Evolutionary conservation across 2,113 vertebrate genomes (phyloP), one percentile per base, ranked within the genome.

Genomic region (Serilophus lunatus): DNA sequence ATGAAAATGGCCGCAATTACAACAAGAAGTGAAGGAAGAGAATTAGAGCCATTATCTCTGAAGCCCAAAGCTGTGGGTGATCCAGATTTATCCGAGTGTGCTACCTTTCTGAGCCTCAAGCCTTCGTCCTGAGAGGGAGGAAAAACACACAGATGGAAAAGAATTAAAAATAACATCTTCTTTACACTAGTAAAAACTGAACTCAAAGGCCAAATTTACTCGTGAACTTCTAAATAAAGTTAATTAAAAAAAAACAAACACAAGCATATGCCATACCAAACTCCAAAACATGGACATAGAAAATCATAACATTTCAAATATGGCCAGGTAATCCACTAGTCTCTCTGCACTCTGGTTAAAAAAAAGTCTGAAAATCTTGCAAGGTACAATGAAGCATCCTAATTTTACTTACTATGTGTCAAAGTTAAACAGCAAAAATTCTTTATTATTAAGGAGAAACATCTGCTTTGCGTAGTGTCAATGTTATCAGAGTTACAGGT

Each of bases 1-100:
- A 99, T 99, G 99, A 99, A 99, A 98, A 99, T 99, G 98, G 99
- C 99, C 97, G 99, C 99, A 98, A 99, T 99, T 95, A 99, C 99
- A 96, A 99, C 99, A 88, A 99, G 98, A 96, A 99, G 99, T 65
- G 99, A 99, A 94, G 99, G 99, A 96, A 99, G 98, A 97, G 99
- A 98, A 97, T 98, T 98, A 95, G 98, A 95, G 96, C 98, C 98
- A 81, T 98, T 98, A 88, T 99, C 99, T 97, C 98, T 98, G 97
- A 98, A 98, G 86, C 98, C 97, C 84, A 98, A 97, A 96, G 97
- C 96, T 68, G 99, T 98, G 94, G 98, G 98, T 80, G 98, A 97
- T 80, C 98, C 98, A 95, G 98, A 97, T 98, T 99, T 99, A 93
- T 99, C 99, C 60, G 98, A 97, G 96, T 98, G 98, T 5, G 98